Evolutionary conservation across 2,797 vertebrate genomes (phyloP).

Genomic region (Gallirallus australis): DNA sequence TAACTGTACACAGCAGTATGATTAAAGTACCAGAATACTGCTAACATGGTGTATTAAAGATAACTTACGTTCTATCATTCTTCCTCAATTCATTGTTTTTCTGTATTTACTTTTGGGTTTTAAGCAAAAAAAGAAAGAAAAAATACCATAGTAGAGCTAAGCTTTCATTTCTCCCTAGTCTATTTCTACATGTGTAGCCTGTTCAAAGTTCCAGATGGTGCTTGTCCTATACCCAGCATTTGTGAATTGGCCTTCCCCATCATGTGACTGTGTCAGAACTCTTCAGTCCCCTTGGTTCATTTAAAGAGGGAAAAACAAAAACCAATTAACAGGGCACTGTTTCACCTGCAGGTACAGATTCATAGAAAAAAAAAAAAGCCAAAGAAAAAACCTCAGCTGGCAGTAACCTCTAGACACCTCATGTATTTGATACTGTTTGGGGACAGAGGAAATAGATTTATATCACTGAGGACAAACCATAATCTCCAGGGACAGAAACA

Average conservation of each 20-base stretch:
- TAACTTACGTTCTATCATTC: neutral
- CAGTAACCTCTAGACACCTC: neutral
- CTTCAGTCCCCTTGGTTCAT: neutral
- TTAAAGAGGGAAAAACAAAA: neutral
- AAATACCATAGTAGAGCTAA: neutral
- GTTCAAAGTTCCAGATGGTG: neutral
- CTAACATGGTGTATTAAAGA: neutral
- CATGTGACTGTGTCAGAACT: rapidly evolving
- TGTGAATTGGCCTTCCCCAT: neutral
- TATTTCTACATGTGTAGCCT: neutral
- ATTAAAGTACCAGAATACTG: neutral
- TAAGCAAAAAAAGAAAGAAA: neutral
- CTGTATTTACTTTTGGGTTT: neutral
- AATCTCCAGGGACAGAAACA: neutral
- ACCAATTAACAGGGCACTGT: neutral
- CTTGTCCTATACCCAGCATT: neutral
- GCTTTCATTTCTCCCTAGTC: neutral
- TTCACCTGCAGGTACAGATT: neutral
- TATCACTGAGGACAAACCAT: neutral
- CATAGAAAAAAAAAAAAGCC: too few species aligned
- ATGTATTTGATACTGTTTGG: too few species aligned
- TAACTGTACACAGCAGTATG: neutral
- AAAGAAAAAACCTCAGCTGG: neutral
- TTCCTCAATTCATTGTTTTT: neutral
- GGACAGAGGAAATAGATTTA: neutral